Base-by-base conservation (phyloP, 2,888 invertebrate species). In the Rhamphomyia laevipes region DNA sequence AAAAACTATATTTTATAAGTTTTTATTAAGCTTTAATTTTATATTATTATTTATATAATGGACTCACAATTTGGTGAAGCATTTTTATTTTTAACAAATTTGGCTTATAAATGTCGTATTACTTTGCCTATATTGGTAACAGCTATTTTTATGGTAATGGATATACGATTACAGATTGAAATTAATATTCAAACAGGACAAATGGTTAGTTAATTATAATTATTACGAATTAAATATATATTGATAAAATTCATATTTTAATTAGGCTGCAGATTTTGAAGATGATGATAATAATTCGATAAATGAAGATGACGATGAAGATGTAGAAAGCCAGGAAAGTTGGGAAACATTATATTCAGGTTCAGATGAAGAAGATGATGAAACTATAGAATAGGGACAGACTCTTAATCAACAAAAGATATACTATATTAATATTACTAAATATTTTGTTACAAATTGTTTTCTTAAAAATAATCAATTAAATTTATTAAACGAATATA, bases 81-180 rank as follows among this genome's bases (percentile, higher is more conserved):
- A 13, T 70, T 85, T 52, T 63, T 84, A 47, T 84, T 84, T 63
- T 73, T 86, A 55, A 74, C 85, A 35, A 77, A 80, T 55, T 70
- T 86, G 56, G 84, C 84, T 3, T 86, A 84, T 83, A 77, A 79
- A 54, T 80, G 80, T 43, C 75, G 82, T 38, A 71, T 81, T 52
- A 75, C 81, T 45, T 70, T 86, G 45, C 85, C 86, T 1, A 70
- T 82, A 37, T 67, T 84, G 12, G 76, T 84, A 43, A 75, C 81
- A 11, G 74, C 81, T 11, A 78, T 76, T 15, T 80, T 82, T 57
- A 75, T 83, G 65, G 77, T 78, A 0, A 74, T 82, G 67, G 82
- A 83, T 58, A 74, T 81, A 31, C 73, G 81, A 46, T 74, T 83
- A 70, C 81, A 81, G 58, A 67, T 83, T 50, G 82, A 83, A 63